Conservation (phyloP, 2,888 invertebrate genomes). For the Pseudolycoriella hygida region DNA sequence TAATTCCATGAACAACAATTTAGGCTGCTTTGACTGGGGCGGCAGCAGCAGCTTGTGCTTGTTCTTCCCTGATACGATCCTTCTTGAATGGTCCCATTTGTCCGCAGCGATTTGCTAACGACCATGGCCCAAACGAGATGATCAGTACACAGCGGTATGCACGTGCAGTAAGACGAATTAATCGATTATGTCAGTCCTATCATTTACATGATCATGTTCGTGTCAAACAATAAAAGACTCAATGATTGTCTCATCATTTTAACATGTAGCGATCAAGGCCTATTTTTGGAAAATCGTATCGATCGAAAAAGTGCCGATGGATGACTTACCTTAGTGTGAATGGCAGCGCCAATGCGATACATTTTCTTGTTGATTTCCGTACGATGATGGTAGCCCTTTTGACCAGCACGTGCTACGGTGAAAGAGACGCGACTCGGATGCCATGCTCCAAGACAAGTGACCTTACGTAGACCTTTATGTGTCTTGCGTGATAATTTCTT, state of each 20-base stretch:
- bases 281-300: too few relatives aligned
- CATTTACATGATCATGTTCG: constrained; percentile 27
- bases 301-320: too few relatives aligned
- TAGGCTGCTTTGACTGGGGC: constrained; percentile 3
- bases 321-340: constrained; percentile 53
- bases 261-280: too few relatives aligned
- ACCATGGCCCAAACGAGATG: constrained; percentile 99
- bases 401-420: constrained; percentile 97
- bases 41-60: constrained; percentile 41
- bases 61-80: constrained; percentile 73
- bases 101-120: constrained; percentile 98
- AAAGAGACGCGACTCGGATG: constrained; percentile 99
- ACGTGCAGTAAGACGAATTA: too few relatives aligned
- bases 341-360: constrained; percentile 81
- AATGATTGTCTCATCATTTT: constrained; percentile 10
- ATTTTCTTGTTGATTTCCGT: constrained; percentile 99
- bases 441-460: constrained; percentile 99
- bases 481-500: constrained; percentile 99
- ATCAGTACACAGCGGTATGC: too few relatives aligned
- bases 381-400: constrained; percentile 97
- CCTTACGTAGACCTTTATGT: constrained; percentile 98
- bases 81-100: constrained; percentile 95
- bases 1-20: too few relatives aligned
- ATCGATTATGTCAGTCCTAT: constrained; percentile 31
- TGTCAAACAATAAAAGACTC: constrained; percentile 18